A percentile compares a stretch with the other conserved stretches of the same genome.
Evolutionary conservation across 2,113 vertebrate species (phyloP).

Genomic region (Platycercus adscitus): DNA sequence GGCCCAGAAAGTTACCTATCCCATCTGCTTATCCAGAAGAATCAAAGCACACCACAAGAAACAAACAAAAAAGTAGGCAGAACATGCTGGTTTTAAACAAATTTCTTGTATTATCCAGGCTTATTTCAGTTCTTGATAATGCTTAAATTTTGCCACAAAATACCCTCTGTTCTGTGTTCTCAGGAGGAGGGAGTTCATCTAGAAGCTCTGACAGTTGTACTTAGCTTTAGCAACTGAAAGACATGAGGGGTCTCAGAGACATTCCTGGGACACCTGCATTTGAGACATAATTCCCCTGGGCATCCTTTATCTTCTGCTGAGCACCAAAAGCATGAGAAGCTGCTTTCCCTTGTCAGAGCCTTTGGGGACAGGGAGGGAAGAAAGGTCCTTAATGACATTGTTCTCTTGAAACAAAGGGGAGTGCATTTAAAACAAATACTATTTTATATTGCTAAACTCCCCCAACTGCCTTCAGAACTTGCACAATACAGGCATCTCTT

Average conservation of each 20-base stretch:
- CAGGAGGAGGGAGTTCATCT: neutral
- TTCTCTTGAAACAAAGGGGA: neutral
- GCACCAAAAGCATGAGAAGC: neutral
- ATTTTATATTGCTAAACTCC: neutral
- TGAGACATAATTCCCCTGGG: neutral
- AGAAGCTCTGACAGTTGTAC: neutral
- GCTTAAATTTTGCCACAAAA: neutral
- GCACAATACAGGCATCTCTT: neutral
- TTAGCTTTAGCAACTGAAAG: neutral
- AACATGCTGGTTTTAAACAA: neutral
- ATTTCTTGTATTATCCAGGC: neutral
- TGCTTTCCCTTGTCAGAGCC: neutral
- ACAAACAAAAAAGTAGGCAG: neutral
- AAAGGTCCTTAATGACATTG: neutral
- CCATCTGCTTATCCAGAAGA: neutral
- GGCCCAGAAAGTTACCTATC: neutral
- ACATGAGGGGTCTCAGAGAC: neutral
- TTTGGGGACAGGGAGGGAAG: neutral
- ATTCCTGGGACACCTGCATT: neutral
- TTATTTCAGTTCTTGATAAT: neutral
- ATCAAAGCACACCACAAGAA: neutral
- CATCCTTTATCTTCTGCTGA: neutral
- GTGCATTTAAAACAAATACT: neutral
- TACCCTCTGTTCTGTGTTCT: neutral
- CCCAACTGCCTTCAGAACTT: neutral